Percentiles rank a stretch among this genome's conserved stretches.
Evolutionary conservation across 2,888 invertebrate genomes (phyloP).

Genomic region (Stictocephala bisonia): DNA sequence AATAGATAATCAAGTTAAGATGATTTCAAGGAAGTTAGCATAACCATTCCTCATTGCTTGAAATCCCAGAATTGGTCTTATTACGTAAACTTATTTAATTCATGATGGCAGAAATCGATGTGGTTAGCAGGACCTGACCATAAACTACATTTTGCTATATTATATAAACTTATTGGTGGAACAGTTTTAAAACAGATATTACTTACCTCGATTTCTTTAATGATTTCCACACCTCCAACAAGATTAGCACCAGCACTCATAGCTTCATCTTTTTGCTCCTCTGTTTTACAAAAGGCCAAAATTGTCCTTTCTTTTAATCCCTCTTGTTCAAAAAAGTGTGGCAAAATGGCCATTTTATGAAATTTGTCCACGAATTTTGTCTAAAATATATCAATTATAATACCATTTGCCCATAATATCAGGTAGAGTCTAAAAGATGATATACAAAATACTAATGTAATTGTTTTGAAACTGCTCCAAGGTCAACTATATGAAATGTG

Average conservation of each 20-base stretch:
- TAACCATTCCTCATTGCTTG: too few species aligned
- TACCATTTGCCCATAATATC: too few species aligned
- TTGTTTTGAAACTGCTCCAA: too few species aligned
- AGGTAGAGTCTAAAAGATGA: too few species aligned
- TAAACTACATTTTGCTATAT: too few species aligned
- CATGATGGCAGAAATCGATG: neutral
- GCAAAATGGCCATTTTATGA: conserved; percentile 73
- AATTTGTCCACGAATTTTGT: conserved; percentile 78
- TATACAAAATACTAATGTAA: too few species aligned
- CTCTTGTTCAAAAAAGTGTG: conserved; percentile 72
- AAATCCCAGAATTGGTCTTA: neutral
- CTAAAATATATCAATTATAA: conserved; percentile 62
- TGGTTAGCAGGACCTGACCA: too few species aligned
- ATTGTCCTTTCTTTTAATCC: conserved; percentile 76
- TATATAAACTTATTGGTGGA: too few species aligned
- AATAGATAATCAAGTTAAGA: too few species aligned
- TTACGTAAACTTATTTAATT: neutral
- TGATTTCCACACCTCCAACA: conserved; percentile 78
- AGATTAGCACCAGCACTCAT: conserved; percentile 77
- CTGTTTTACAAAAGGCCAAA: conserved; percentile 79
- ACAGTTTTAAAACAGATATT: too few species aligned
- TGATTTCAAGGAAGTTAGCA: too few species aligned
- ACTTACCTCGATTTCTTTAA: conserved; percentile 78
- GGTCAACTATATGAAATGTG: too few species aligned
- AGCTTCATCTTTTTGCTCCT: conserved; percentile 71